Evolutionary conservation across 2,113 vertebrate genomes (phyloP).

Genomic region (Lampris incognitus): DNA sequence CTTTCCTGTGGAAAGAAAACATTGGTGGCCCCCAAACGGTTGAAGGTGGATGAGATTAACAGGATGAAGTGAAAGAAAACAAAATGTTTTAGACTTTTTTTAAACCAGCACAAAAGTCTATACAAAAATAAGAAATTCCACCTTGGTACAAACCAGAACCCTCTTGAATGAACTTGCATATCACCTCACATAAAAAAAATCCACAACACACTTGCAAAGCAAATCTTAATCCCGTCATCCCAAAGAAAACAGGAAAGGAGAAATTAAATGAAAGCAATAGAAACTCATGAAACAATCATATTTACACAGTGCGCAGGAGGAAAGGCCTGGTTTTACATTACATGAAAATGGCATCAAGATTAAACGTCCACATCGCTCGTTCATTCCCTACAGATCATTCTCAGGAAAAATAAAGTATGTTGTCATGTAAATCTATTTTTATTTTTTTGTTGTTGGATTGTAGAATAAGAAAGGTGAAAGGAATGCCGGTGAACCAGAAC

Average conservation of each 20-base stretch:
- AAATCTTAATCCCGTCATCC: constrained; percentile 18
- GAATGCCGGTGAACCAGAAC: constrained; percentile 68
- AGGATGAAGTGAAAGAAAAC: constrained; percentile 22
- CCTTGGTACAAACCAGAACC: constrained; percentile 50
- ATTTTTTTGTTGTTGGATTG: constrained; percentile 70
- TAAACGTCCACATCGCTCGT: constrained; percentile 35
- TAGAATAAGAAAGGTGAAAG: constrained; percentile 65
- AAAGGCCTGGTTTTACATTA: constrained; percentile 36
- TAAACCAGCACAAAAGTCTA: constrained; percentile 54
- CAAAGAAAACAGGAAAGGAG: constrained; percentile 19
- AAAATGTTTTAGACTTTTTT: constrained; percentile 22
- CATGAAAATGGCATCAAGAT: constrained; percentile 61
- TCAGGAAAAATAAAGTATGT: constrained; percentile 64
- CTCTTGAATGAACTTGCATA: constrained; percentile 20
- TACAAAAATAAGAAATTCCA: constrained; percentile 70
- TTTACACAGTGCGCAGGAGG: constrained; percentile 57
- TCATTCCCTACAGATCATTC: constrained; percentile 73
- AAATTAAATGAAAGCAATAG: constrained; percentile 40
- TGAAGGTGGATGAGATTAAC: background rate
- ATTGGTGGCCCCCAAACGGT: background rate
- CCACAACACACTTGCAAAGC: constrained; percentile 14
- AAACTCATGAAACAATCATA: constrained; percentile 40
- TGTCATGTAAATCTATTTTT: constrained; percentile 40
- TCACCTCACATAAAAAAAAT: constrained; percentile 37
- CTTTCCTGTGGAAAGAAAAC: too few species aligned